Conservation (phyloP, 1,140 invertebrate species). For the Achroia grisella region DNA sequence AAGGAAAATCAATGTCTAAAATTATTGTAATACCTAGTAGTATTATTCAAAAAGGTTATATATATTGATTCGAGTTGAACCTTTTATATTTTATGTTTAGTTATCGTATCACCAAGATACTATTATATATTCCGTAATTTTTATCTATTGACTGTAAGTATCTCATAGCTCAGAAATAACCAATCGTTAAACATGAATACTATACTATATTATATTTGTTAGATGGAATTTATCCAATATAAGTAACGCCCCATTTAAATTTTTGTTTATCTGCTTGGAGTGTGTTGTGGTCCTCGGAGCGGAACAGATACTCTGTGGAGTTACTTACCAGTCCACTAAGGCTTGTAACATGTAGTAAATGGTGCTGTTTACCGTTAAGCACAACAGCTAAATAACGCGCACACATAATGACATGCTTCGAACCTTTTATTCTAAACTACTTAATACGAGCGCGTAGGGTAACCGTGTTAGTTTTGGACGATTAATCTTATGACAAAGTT, state of each 20-base stretch:
- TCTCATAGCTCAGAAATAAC: too few relatives aligned
- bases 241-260: slow-evolving; percentile 2
- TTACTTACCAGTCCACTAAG: slow-evolving; percentile 20
- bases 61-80: too few relatives aligned
- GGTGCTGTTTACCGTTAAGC: slow-evolving; percentile 47
- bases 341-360: slow-evolving; percentile 27
- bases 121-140: too few relatives aligned
- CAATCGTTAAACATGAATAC: too few relatives aligned
- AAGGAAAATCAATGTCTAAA: too few relatives aligned
- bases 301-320: slow-evolving; percentile 20
- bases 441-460: neutral
- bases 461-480: slow-evolving; percentile 20
- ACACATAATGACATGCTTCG: slow-evolving; percentile 36
- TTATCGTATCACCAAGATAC: too few relatives aligned
- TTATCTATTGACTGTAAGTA: too few relatives aligned
- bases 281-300: slow-evolving; percentile 14
- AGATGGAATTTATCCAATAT: too few relatives aligned
- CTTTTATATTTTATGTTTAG: too few relatives aligned
- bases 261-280: slow-evolving; percentile 1
- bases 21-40: too few relatives aligned
- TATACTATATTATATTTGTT: too few relatives aligned
- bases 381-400: slow-evolving; percentile 34
- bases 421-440: slow-evolving; percentile 18
- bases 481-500: slow-evolving; percentile 26
- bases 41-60: too few relatives aligned